Percentiles rank a stretch among this genome's conserved stretches.
These are phyloP conservation scores for Plodia interpunctella DNA, from an alignment of 1,140 invertebrate genomes.

Conservation along the genomic window DNA sequence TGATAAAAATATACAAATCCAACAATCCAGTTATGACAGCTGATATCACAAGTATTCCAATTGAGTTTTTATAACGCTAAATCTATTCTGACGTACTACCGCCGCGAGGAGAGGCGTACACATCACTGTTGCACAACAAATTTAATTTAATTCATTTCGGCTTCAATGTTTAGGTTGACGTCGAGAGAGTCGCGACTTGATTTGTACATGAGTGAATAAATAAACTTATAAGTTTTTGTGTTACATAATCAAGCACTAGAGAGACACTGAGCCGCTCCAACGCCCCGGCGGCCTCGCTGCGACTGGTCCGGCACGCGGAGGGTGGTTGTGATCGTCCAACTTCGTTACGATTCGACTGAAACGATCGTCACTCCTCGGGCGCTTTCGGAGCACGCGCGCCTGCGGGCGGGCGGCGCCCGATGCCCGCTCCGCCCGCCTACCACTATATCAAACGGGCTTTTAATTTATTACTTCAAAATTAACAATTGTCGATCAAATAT, in stretches of 20 bases:
- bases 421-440: constrained; percentile 53
- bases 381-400: constrained; percentile 64
- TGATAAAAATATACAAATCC: neutral
- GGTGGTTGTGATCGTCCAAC: constrained; percentile 63
- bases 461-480: constrained; percentile 50
- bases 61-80: constrained; percentile 50
- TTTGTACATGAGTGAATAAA: constrained; percentile 45
- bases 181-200: constrained; percentile 24
- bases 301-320: constrained; percentile 68
- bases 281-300: constrained; percentile 68
- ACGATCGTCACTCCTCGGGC: constrained; percentile 68
- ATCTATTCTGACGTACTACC: constrained; percentile 59
- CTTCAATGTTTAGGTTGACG: neutral
- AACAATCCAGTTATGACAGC: neutral
- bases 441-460: constrained; percentile 51
- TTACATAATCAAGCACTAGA: constrained; percentile 70
- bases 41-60: constrained; percentile 10
- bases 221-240: constrained; percentile 74
- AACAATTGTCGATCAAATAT: constrained; percentile 6
- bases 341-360: constrained; percentile 66
- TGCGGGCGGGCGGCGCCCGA: constrained; percentile 63
- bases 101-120: constrained; percentile 61
- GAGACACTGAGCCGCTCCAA: constrained; percentile 58
- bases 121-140: constrained; percentile 58
- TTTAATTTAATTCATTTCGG: constrained; percentile 11